These are phyloP conservation scores for Heliconius congener DNA, from an alignment of 1,140 invertebrate species.

Conservation along the genomic window DNA sequence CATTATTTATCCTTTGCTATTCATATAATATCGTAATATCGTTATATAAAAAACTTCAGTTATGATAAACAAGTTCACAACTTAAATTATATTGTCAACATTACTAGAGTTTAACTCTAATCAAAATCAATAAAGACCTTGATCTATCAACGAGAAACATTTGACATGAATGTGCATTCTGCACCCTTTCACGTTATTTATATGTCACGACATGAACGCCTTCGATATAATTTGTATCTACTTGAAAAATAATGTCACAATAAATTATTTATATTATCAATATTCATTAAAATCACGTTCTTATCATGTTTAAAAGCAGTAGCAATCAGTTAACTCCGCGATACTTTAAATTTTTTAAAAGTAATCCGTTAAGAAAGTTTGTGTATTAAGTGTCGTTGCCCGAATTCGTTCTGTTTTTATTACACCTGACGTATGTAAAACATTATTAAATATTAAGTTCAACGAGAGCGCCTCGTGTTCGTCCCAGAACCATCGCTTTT, in stretches of 20 bases:
- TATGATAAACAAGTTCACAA: too few species aligned
- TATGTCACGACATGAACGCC: slow-evolving; percentile 44
- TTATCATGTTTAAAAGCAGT: too few species aligned
- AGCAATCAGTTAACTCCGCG: too few species aligned
- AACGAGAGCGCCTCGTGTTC: not conserved
- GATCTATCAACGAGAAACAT: slow-evolving; percentile 55
- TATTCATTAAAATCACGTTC: too few species aligned
- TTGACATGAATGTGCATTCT: slow-evolving; percentile 48
- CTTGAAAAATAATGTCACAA: not conserved
- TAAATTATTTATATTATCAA: not conserved
- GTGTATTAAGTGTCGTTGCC: not conserved
- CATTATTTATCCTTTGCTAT: not conserved
- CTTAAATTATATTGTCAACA: not conserved
- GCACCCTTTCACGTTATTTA: slow-evolving; percentile 56
- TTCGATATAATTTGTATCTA: not conserved
- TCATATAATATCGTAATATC: not conserved
- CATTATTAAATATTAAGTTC: not conserved
- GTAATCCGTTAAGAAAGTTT: not conserved
- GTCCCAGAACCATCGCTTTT: not conserved
- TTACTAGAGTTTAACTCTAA: not conserved
- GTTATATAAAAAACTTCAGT: too few species aligned
- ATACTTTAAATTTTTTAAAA: too few species aligned
- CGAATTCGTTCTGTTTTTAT: not conserved
- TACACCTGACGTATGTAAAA: not conserved
- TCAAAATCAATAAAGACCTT: slow-evolving; percentile 42